A percentile compares a stretch with the other conserved stretches of the same genome.
phyloP scores from a whole-genome alignment of 2,113 vertebrate genomes.

The Petromus typicus region DNA sequence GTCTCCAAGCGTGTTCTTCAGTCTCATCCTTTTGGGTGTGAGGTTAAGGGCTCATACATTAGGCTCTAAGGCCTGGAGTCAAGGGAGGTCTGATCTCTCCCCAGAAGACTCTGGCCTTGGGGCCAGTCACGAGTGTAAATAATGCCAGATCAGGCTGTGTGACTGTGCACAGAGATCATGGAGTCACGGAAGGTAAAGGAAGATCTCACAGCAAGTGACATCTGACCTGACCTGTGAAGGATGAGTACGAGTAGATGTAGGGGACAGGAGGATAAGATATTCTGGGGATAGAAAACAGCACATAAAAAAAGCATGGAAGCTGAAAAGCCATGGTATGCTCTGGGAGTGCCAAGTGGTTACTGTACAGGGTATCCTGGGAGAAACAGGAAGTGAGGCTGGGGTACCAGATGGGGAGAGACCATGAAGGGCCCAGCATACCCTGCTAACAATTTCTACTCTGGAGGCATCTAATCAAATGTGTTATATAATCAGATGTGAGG shows the following conservation, averaged over 20 bases:
- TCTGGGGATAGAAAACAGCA: not conserved
- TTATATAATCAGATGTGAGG: not conserved
- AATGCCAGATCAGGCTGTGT: not conserved
- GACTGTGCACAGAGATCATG: too few species aligned
- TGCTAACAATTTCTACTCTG: not conserved
- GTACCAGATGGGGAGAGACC: not conserved
- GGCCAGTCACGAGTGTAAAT: not conserved
- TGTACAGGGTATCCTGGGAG: not conserved
- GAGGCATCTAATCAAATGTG: conserved; percentile 34
- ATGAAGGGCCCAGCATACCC: not conserved
- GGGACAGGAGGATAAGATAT: not conserved
- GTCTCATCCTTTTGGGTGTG: not conserved
- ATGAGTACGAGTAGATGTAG: not conserved
- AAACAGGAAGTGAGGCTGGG: not conserved
- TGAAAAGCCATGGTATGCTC: not conserved
- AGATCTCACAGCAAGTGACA: not conserved
- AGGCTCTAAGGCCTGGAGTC: not conserved
- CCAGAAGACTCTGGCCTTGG: not conserved
- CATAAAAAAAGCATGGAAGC: not conserved
- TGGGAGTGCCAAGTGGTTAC: not conserved
- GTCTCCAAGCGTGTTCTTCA: not conserved
- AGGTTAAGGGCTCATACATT: not conserved
- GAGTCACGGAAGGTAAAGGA: not conserved
- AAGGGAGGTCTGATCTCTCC: not conserved
- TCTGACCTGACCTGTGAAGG: not conserved